A percentile compares a stretch with the other conserved stretches of the same genome.
Evolutionary conservation across 2,797 vertebrate genomes (phyloP).

Genomic region (Halcyon smyrnensis): DNA sequence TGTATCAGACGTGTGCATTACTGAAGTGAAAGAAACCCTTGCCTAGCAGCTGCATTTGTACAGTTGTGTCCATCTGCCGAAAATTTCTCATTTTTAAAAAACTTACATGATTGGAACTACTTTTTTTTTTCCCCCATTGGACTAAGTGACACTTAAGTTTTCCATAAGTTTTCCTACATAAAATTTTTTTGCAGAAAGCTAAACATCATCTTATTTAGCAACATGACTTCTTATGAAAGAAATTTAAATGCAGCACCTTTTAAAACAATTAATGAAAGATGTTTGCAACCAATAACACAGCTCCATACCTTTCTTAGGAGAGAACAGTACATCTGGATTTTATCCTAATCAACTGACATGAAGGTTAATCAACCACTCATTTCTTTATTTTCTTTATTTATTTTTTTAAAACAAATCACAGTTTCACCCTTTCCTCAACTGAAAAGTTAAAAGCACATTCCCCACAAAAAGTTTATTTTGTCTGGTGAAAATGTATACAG

Average conservation of each 20-base stretch:
- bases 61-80: background rate
- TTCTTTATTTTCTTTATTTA: background rate
- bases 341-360: background rate
- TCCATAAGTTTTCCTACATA: background rate
- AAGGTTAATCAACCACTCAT: background rate
- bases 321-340: background rate
- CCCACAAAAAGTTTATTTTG: background rate
- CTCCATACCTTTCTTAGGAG: background rate
- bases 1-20: background rate
- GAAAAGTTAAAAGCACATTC: background rate
- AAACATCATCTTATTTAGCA: background rate
- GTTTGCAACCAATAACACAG: background rate
- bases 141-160: background rate
- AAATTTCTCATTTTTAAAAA: background rate
- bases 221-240: background rate
- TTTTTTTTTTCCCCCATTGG: background rate
- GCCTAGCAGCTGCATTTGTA: background rate
- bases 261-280: background rate
- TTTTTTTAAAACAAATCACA: background rate
- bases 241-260: background rate
- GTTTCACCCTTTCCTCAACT: background rate
- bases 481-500: background rate
- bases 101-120: background rate
- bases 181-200: background rate
- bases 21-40: background rate